Base-by-base conservation (phyloP, 2,113 vertebrate genomes). In the Hypanus sabinus region DNA sequence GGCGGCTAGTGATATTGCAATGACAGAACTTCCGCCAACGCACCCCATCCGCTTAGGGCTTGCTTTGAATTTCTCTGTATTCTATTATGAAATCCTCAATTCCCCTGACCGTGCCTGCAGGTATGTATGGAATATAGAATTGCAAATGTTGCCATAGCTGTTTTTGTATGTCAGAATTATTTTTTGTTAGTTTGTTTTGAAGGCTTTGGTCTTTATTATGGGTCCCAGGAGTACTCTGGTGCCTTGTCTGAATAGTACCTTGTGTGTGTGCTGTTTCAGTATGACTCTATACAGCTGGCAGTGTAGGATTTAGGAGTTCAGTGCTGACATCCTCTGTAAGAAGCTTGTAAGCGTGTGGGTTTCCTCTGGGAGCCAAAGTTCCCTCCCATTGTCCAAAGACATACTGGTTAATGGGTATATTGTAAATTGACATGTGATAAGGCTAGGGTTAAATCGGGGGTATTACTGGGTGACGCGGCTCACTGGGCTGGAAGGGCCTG, bases 21-120 rank as follows among this genome's bases (percentile, higher is more conserved):
- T 98, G 97, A 97, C 96, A 95, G 98, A 98, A 97, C 98, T 99
- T 96, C 98, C 98, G 1, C 98, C 99, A 94, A 99, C 98, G 85
- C 99, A 99, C 96, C 99, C 99, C 30, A 99, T 99, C 95, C 99
- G 99, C 95, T 97, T 99, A 95, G 99, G 99, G 95, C 98, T 99
- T 65, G 99, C 99, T 95, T 98, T 99, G 96, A 99, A 99, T 96
- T 99, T 99, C 96, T 99, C 99, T 1, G 98, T 99, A 97, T 99
- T 99, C 97, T 99, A 99, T 96, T 99, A 99, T 95, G 99, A 99
- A 98, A 99, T 99, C 96, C 98, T 99, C 97, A 99, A 99, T 97
- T 99, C 99, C 94, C 98, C 99, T 68, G 99, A 99, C 96, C 98
- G 98, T 94, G 99, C 99, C 95, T 99, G 99, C 98, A 99, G 98